These are phyloP conservation scores for Columba livia DNA, from an alignment of 2,113 vertebrate genomes.

Conservation along the genomic window DNA sequence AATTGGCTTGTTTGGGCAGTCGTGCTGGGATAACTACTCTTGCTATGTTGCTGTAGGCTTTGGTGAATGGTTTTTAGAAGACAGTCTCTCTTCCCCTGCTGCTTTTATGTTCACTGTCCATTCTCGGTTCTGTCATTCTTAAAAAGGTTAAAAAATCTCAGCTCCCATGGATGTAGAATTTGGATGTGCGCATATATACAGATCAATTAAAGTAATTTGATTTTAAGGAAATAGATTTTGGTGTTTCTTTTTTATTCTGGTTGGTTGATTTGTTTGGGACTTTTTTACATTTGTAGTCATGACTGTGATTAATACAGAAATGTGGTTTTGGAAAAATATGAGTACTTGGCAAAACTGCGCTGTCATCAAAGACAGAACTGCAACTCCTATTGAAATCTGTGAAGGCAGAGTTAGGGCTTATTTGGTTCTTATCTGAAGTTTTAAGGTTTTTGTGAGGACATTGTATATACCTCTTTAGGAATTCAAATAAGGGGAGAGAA, in stretches of 20 bases:
- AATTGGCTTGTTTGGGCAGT: background rate
- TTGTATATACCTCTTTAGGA: background rate
- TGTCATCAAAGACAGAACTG: background rate
- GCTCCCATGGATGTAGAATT: background rate
- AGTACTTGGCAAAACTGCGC: background rate
- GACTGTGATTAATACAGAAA: background rate
- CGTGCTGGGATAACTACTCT: background rate
- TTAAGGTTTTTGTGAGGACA: background rate
- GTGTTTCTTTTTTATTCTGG: background rate
- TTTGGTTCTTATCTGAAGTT: background rate
- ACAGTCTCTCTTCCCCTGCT: background rate
- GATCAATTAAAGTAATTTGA: background rate
- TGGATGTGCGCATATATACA: background rate
- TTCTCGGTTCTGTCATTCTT: fast-evolving
- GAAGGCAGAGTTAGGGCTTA: background rate
- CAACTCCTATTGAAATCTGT: background rate
- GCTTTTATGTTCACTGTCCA: background rate
- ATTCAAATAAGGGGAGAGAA: background rate
- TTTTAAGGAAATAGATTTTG: background rate
- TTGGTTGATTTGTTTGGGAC: background rate
- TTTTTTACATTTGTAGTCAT: background rate
- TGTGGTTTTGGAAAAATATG: background rate
- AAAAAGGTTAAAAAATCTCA: background rate
- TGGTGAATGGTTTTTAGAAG: fast-evolving
- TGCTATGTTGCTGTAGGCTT: background rate